These are phyloP conservation scores for Pandemis heparana DNA, from an alignment of 2,888 invertebrate genomes.

Conservation along the genomic window DNA sequence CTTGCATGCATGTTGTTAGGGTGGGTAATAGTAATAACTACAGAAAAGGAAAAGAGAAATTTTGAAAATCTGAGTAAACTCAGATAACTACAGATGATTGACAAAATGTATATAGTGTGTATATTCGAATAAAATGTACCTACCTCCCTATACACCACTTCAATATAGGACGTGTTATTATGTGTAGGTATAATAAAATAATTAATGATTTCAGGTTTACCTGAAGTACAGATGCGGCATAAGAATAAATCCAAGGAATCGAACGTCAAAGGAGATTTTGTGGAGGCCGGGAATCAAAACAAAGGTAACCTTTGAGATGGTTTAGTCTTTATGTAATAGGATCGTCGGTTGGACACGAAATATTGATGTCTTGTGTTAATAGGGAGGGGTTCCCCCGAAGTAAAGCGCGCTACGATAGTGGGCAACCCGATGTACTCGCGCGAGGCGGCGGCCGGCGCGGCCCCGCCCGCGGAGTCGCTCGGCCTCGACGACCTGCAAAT, in stretches of 20 bases:
- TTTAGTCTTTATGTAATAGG: neutral
- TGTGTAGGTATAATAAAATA: neutral
- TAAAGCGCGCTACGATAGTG: constrained; percentile 94
- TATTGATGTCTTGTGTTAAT: constrained; percentile 29
- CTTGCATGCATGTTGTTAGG: too few relatives aligned
- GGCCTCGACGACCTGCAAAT: constrained; percentile 94
- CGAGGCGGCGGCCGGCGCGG: constrained; percentile 70
- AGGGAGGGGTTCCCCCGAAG: constrained; percentile 86
- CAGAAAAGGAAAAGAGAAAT: too few relatives aligned
- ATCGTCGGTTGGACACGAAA: neutral
- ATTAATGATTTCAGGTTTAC: constrained; percentile 66
- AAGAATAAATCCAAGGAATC: constrained; percentile 75
- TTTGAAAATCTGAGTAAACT: too few relatives aligned
- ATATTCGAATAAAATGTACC: too few relatives aligned
- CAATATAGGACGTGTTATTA: too few relatives aligned
- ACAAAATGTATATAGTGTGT: too few relatives aligned
- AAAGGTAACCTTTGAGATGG: constrained; percentile 67
- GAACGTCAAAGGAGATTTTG: constrained; percentile 82
- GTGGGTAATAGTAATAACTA: too few relatives aligned
- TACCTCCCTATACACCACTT: neutral
- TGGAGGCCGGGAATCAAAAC: constrained; percentile 83
- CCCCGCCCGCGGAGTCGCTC: constrained; percentile 86
- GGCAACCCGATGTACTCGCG: constrained; percentile 95
- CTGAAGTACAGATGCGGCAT: constrained; percentile 81
- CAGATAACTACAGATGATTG: too few relatives aligned